Percentiles rank a stretch among this genome's conserved stretches.
phyloP scores from a whole-genome alignment of 2,797 vertebrate species.

The Micromesistius poutassou region DNA sequence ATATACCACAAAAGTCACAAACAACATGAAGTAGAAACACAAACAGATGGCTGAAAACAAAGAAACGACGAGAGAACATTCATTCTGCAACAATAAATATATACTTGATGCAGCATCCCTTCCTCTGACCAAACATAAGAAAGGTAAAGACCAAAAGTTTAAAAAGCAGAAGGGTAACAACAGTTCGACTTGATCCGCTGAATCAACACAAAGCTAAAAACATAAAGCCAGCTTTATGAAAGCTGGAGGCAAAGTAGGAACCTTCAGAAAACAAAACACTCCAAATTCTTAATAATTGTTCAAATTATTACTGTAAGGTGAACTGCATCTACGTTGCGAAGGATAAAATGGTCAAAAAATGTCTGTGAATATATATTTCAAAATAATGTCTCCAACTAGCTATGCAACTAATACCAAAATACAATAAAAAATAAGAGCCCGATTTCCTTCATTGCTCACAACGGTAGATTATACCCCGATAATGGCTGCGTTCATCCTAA shows the following conservation, averaged over 20 bases:
- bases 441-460: constrained; percentile 19
- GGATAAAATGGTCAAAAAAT: constrained; percentile 42
- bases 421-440: background rate
- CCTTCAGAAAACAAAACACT: constrained; percentile 42
- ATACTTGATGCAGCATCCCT: constrained; percentile 32
- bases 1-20: constrained; percentile 4
- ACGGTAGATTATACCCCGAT: constrained; percentile 14
- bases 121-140: constrained; percentile 31
- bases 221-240: constrained; percentile 74
- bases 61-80: constrained; percentile 28
- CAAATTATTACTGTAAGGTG: constrained; percentile 11
- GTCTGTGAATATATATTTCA: constrained; percentile 37
- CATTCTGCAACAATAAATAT: constrained; percentile 65
- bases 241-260: constrained; percentile 55
- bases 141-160: constrained; percentile 20
- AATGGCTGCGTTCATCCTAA: constrained; percentile 18
- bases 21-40: constrained; percentile 24
- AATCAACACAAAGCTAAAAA: background rate
- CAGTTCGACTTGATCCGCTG: constrained; percentile 16
- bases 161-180: constrained; percentile 19
- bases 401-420: constrained; percentile 1
- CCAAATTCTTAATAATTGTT: constrained; percentile 52
- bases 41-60: constrained; percentile 57
- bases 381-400: background rate
- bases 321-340: constrained; percentile 31